Conservation (phyloP, 2,888 invertebrate genomes). For the Diplolepis rosae region DNA sequence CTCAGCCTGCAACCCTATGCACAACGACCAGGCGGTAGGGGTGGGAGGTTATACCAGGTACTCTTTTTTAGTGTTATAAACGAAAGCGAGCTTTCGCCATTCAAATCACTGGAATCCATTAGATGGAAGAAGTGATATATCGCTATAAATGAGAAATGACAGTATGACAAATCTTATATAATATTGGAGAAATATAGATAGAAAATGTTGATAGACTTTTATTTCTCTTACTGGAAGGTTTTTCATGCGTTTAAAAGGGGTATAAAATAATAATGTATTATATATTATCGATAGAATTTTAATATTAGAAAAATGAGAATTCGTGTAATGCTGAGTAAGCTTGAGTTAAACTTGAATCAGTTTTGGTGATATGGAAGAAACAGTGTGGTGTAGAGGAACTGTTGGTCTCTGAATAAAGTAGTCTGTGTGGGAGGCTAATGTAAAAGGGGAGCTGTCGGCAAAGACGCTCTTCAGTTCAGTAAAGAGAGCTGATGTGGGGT, state of each 20-base stretch:
- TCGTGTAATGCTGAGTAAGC: neutral
- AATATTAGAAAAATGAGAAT: neutral
- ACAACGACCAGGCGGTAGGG: no score
- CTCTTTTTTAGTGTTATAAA: conserved; percentile 53
- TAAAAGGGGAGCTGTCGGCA: conserved; percentile 52
- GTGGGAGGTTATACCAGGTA: conserved; percentile 55
- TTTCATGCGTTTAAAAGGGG: no score
- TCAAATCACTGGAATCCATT: conserved; percentile 9
- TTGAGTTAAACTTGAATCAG: neutral
- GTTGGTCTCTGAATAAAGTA: neutral
- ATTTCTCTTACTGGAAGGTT: no score
- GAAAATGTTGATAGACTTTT: no score
- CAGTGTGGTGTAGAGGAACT: neutral
- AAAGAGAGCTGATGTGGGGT: conserved; percentile 54
- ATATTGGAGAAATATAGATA: neutral
- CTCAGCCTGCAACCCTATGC: conserved; percentile 62
- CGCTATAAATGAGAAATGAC: neutral
- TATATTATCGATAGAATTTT: no score
- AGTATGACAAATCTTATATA: neutral
- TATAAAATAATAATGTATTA: no score
- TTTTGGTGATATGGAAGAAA: neutral
- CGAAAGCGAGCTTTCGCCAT: conserved; percentile 50
- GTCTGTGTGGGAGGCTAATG: conserved; percentile 53
- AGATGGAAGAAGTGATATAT: neutral
- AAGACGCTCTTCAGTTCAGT: conserved; percentile 57